phyloP scores from a whole-genome alignment of 2,888 invertebrate genomes.

The Phymatocera aterrima region DNA sequence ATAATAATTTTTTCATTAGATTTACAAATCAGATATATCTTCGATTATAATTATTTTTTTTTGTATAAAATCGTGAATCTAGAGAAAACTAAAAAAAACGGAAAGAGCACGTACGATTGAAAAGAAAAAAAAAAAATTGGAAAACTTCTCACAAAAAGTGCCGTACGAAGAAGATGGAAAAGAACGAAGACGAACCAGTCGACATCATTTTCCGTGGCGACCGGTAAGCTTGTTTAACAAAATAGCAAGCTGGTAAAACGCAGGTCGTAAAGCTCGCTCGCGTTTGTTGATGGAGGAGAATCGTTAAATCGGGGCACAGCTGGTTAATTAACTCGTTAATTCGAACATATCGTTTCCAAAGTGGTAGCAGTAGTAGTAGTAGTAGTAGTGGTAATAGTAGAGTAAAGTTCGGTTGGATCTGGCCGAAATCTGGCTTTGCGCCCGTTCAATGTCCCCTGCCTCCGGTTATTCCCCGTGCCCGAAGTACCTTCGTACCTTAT shows the following conservation, averaged over 20 bases:
- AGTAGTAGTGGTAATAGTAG: too few species aligned
- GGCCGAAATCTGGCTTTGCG: slow-evolving; percentile 22
- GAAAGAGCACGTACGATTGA: too few species aligned
- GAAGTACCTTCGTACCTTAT: not conserved
- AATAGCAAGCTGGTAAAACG: not conserved
- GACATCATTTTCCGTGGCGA: not conserved
- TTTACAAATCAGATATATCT: too few species aligned
- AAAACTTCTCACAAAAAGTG: too few species aligned
- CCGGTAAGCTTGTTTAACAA: not conserved
- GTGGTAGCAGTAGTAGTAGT: too few species aligned
- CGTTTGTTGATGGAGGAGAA: not conserved
- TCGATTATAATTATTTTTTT: too few species aligned
- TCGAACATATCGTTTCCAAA: slow-evolving; percentile 30
- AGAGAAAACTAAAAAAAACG: too few species aligned
- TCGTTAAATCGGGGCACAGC: slow-evolving; percentile 5
- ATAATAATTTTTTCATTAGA: not conserved
- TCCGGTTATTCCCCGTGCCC: not conserved
- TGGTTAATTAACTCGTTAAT: slow-evolving; percentile 44
- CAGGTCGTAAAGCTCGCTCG: not conserved
- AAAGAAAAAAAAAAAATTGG: too few species aligned
- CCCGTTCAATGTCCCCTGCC: not conserved
- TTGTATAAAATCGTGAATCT: too few species aligned
- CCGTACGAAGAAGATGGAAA: too few species aligned
- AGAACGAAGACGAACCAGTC: not conserved
- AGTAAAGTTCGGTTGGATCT: slow-evolving; percentile 24